Conservation (phyloP, 1,140 invertebrate genomes). For the Bradynema listronoti region DNA sequence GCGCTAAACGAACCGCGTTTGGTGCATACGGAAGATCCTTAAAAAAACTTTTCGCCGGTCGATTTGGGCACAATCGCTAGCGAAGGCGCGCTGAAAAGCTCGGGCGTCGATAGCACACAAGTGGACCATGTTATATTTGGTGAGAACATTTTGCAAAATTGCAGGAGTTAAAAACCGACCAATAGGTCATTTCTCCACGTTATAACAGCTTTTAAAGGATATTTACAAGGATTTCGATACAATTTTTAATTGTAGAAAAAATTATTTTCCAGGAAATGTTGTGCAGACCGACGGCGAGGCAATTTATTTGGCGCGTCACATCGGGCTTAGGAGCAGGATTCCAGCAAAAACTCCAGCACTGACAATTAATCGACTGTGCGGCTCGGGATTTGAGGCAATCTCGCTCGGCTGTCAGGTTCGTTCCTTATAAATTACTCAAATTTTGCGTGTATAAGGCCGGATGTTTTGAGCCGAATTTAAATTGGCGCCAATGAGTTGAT, state of each 20-base stretch:
- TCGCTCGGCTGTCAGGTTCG: conserved; percentile 78
- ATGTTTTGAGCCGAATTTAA: no score
- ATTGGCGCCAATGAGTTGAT: no score
- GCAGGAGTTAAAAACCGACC: no score
- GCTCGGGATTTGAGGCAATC: conserved; percentile 89
- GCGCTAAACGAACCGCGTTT: conserved; percentile 96
- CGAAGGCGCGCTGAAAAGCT: conserved; percentile 73
- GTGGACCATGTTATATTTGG: conserved; percentile 69
- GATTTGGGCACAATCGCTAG: conserved; percentile 71
- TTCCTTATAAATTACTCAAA: conserved; percentile 4
- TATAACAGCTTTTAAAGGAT: no score
- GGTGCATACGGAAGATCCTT: conserved; percentile 88
- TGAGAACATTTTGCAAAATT: no score
- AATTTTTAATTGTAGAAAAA: conserved; percentile 7
- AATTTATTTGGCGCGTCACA: conserved; percentile 78
- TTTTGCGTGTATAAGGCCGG: no score
- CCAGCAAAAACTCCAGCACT: conserved; percentile 64
- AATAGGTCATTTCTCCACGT: no score
- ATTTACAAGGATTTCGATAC: conserved; percentile 3
- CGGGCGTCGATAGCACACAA: conserved; percentile 69
- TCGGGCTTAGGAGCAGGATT: conserved; percentile 73
- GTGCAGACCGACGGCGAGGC: conserved; percentile 73
- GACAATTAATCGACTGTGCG: conserved; percentile 66
- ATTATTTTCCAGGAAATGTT: conserved; percentile 49
- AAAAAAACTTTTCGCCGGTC: conserved; percentile 72